Percentiles rank a stretch among this genome's conserved stretches.
Evolutionary conservation across 2,888 invertebrate species (phyloP).

Genomic region (Athalia circularis): DNA sequence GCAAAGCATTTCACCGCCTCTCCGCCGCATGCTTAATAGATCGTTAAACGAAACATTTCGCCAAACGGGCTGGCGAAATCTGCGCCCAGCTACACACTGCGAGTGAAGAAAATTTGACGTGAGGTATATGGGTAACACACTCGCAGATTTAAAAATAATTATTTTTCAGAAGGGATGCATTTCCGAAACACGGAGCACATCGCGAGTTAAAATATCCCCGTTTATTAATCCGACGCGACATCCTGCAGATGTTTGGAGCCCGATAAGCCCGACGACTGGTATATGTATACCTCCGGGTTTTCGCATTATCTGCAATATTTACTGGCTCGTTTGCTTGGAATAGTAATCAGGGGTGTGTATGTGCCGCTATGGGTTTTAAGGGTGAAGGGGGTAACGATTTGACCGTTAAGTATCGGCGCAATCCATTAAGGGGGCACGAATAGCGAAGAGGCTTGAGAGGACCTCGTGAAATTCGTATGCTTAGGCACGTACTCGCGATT

Average conservation of each 20-base stretch:
- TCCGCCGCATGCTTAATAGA: conserved; percentile 16
- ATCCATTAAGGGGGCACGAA: conserved; percentile 58
- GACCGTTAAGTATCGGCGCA: conserved; percentile 63
- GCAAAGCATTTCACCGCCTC: conserved; percentile 20
- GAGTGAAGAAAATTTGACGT: no score
- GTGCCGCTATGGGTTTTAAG: conserved; percentile 40
- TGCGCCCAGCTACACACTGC: background rate
- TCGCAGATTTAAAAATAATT: no score
- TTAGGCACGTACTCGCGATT: conserved; percentile 69
- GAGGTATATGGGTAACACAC: no score
- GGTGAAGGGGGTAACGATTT: conserved; percentile 57
- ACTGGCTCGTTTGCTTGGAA: conserved; percentile 30
- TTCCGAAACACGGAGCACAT: background rate
- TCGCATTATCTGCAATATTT: conserved; percentile 43
- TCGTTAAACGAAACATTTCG: conserved; percentile 24
- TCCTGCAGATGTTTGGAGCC: conserved; percentile 5
- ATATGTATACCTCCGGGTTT: background rate
- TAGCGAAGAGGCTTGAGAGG: conserved; percentile 35
- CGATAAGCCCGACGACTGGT: conserved; percentile 31
- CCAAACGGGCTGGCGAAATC: background rate
- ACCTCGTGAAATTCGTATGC: conserved; percentile 65
- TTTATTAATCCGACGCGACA: conserved; percentile 15
- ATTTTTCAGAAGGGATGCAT: background rate
- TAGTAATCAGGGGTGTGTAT: conserved; percentile 23
- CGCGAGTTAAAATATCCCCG: background rate